Evolutionary conservation across 2,113 vertebrate genomes (phyloP).

Genomic region (Carlito syrichta): DNA sequence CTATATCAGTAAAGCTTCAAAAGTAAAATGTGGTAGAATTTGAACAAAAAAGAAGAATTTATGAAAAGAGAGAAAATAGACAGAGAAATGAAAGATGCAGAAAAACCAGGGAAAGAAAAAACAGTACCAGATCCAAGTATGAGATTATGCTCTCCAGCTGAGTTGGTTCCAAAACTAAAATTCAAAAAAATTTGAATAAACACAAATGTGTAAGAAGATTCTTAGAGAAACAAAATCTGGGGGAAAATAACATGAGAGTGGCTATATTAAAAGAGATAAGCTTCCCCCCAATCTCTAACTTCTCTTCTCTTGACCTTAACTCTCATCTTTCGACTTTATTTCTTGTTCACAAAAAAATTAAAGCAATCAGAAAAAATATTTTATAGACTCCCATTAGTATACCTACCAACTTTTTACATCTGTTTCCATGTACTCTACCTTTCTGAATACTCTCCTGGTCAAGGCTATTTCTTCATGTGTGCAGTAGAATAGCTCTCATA

Average conservation of each 20-base stretch:
- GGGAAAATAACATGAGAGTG: not conserved
- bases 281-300: not conserved
- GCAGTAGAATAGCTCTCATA: not conserved
- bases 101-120: not conserved
- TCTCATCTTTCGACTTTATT: not conserved
- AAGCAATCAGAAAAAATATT: not conserved
- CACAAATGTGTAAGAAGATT: not conserved
- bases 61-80: too few species aligned
- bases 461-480: not conserved
- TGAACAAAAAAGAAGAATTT: not conserved
- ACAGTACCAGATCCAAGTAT: not conserved
- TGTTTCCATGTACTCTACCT: fast-evolving
- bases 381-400: too few species aligned
- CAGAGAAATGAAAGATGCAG: not conserved
- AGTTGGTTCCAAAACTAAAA: not conserved
- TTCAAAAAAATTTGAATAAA: not conserved
- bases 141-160: not conserved
- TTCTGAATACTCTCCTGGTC: not conserved
- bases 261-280: not conserved
- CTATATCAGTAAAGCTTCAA: not conserved
- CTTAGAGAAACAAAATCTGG: not conserved
- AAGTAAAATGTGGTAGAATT: not conserved
- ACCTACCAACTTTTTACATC: not conserved
- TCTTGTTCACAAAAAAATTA: not conserved
- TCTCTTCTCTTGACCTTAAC: not conserved